Evolutionary conservation across 37 sponge, comb jelly and placozoan species (phyloP), one percentile per base, ranked within the genome.

Genomic region (Corticium candelabrum): DNA sequence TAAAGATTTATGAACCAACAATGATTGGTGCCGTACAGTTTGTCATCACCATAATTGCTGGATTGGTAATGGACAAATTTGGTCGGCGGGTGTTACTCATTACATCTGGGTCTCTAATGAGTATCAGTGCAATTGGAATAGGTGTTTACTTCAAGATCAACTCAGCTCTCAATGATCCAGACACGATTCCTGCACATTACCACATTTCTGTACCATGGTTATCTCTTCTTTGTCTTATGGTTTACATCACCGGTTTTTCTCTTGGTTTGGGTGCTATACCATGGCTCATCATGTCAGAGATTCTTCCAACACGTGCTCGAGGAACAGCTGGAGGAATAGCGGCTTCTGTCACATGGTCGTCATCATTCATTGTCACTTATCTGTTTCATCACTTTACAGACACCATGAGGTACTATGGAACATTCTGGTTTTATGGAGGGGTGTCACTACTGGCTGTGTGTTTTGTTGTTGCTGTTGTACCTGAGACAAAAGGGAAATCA

Each of bases 401-500:
- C 0, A 40, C 69, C 30, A 77, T 91, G 0, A 68, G 32, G 0
- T 39, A 67, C 0, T 38, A 77, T 30, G 69, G 41, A 37, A 86
- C 88, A 0, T 93, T 90, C 82, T 89, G 83, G 80, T 29, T 70
- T 34, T 70, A 35, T 32, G 73, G 73, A 29, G 73, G 73, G 4
- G 5, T 7, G 73, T 7, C 73, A 7, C 21, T 70, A 5, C 35
- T 34, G 33, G 5, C 73, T 34, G 73, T 70, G 35, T 15, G 87
- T 4, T 89, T 92, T 69, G 90, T 96, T 7, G 1, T 88, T 3
- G 21, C 89, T 7, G 85, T 96, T 40, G 76, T 92, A 0, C 96
- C 96, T 0, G 96, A 96, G 75, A 90, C 90, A 15, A 96, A 92
- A 62, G 90, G 93, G 11, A 85, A 78, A 40, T 80, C 79, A 1